Conservation (phyloP, 2,888 invertebrate species). For the Hirtodrosophila confusa region DNA sequence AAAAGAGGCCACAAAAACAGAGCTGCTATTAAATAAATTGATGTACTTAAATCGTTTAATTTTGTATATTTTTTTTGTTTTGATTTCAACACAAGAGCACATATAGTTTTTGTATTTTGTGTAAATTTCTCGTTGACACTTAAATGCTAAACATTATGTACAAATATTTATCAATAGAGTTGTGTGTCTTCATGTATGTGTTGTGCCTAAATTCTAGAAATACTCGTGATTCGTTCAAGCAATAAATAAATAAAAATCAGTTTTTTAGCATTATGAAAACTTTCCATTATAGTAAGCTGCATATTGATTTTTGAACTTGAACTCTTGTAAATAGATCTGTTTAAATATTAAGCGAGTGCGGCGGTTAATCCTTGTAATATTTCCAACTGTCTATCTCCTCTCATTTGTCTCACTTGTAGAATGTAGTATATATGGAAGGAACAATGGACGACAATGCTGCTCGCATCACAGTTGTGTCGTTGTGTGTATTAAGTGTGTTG, state of each 20-base stretch:
- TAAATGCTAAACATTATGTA: constrained; percentile 66
- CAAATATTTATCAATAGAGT: constrained; percentile 64
- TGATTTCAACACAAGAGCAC: constrained; percentile 64
- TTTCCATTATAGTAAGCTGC: not conserved
- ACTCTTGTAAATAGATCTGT: constrained; percentile 52
- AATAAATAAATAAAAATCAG: constrained; percentile 50
- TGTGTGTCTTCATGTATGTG: constrained; percentile 21
- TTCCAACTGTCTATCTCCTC: not conserved
- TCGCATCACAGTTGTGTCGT: constrained; percentile 57
- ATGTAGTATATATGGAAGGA: constrained; percentile 70
- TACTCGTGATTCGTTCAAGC: constrained; percentile 50
- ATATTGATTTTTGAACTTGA: constrained; percentile 16
- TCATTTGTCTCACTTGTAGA: constrained; percentile 1
- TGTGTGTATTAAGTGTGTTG: constrained; percentile 39
- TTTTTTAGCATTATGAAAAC: constrained; percentile 4
- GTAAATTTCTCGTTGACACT: constrained; percentile 62
- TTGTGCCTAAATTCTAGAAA: constrained; percentile 15
- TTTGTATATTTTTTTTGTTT: constrained; percentile 1
- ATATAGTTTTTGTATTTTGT: constrained; percentile 40
- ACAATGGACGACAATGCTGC: constrained; percentile 77
- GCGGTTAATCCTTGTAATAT: constrained; percentile 35
- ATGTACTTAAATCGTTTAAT: constrained; percentile 32
- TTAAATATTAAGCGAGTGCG: constrained; percentile 62
- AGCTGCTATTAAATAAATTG: constrained; percentile 24
- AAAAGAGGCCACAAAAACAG: constrained; percentile 7